Percentiles rank a stretch among this genome's conserved stretches.
Conservation (phyloP, 2,888 invertebrate species). For the Ptilodon capucinus region DNA sequence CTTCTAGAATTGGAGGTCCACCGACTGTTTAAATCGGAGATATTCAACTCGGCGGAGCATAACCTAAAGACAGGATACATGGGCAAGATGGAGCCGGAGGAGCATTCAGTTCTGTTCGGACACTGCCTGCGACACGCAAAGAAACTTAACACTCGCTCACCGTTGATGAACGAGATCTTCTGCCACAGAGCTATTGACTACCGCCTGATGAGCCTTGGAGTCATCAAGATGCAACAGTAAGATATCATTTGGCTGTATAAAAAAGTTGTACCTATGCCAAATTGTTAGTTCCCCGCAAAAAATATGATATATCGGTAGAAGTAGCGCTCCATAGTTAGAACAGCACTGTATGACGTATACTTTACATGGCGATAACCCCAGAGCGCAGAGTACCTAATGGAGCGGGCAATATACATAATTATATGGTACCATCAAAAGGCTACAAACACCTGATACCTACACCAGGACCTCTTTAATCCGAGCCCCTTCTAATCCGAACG, state of each 20-base stretch:
- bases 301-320: too few species aligned
- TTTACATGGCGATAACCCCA: too few species aligned
- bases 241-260: constrained; percentile 8
- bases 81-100: constrained; percentile 66
- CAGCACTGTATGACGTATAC: too few species aligned
- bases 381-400: too few species aligned
- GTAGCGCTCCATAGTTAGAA: too few species aligned
- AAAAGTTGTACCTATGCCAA: neutral
- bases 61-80: constrained; percentile 56
- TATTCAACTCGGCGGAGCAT: constrained; percentile 81
- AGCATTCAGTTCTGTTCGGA: constrained; percentile 79
- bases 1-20: constrained; percentile 82
- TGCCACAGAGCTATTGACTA: constrained; percentile 79
- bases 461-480: too few species aligned
- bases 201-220: constrained; percentile 80
- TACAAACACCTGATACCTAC: too few species aligned
- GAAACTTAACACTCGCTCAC: constrained; percentile 81
- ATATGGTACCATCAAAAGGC: too few species aligned
- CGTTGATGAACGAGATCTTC: constrained; percentile 81
- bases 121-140: constrained; percentile 71
- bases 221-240: constrained; percentile 57
- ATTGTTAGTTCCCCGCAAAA: too few species aligned
- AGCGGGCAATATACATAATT: too few species aligned
- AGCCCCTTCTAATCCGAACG: too few species aligned
- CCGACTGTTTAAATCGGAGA: constrained; percentile 81